Evolutionary conservation across 2,113 vertebrate species (phyloP), one percentile per base, ranked within the genome.

Genomic region (Piliocolobus tephrosceles): DNA sequence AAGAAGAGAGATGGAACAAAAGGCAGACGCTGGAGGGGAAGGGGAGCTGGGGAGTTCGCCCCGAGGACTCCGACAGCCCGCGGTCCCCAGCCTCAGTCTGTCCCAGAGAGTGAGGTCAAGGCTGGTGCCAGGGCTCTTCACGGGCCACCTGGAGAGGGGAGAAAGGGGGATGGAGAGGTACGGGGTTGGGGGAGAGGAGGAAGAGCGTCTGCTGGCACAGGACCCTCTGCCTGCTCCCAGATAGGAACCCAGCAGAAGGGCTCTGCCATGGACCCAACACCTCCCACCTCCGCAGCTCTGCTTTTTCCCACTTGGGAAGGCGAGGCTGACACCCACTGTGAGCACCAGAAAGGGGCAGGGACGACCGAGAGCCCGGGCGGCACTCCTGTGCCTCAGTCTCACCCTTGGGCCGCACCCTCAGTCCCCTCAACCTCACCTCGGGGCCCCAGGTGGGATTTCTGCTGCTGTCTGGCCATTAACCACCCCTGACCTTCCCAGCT

Each of bases 331-430:
- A 25, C 55, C 68, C 50, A 20, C 55, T 52, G 25, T 25, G 58
- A 25, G 58, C 45, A 3, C 11, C 0, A 27, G 11, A 40, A 40
- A 43, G 30, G 43, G 45, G 18, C 58, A 5, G n/a, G 75, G 64
- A 30, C n/a, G 27, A 3, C 66, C 0, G 11, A 2, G 18, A 66
- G 17, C 27, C 45, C 0, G 6, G 13, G 68, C 12, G 0, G 0
- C 32, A 20, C 58, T 22, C 66, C 88, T 20, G 23, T 6, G 82
- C 22, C 40, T 32, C 17, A 2, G 12, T 8, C 30, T 58, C 81
- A 18, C n/a, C 43, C 76, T 64, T 55, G 12, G 35, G 22, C n/a
- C 50, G 43, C 45, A 50, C 2, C 5, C 50, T 55, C 32, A 0
- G 1, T 2, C 58, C 47, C n/a, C 43, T 57, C 32, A 25, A 9